phyloP scores from a whole-genome alignment of 2,888 invertebrate genomes.

The Abscondita cerata region DNA sequence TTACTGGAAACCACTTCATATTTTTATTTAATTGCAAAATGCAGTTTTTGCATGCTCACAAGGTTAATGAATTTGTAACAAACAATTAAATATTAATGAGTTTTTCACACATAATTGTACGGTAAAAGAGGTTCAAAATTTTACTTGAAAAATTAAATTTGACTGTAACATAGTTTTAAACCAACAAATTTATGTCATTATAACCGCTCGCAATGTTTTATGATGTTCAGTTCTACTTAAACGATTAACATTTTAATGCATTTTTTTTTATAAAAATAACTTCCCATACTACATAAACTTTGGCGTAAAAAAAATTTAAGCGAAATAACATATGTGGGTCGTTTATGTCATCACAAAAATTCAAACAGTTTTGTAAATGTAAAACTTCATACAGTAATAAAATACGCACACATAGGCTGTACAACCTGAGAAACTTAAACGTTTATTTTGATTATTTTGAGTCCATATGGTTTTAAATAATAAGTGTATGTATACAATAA shows the following conservation, averaged over 20 bases:
- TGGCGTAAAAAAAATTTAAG: conserved; percentile 14
- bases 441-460: background rate
- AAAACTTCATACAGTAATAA: background rate
- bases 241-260: conserved; percentile 15
- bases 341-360: background rate
- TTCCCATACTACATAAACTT: background rate
- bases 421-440: background rate
- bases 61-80: too few species aligned
- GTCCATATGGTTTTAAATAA: background rate
- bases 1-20: too few species aligned
- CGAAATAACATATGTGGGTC: conserved; percentile 16
- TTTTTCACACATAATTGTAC: too few species aligned
- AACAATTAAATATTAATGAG: too few species aligned
- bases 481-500: background rate
- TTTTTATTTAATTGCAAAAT: too few species aligned
- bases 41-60: too few species aligned
- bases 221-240: too few species aligned
- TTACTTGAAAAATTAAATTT: too few species aligned
- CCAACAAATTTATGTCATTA: too few species aligned
- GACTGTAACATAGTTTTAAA: too few species aligned
- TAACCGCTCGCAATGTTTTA: too few species aligned
- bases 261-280: background rate
- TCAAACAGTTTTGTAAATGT: background rate
- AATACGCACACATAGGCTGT: background rate
- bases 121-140: too few species aligned